Base-by-base conservation (phyloP, 2,797 vertebrate species). In the Intellagama lesueurii region DNA sequence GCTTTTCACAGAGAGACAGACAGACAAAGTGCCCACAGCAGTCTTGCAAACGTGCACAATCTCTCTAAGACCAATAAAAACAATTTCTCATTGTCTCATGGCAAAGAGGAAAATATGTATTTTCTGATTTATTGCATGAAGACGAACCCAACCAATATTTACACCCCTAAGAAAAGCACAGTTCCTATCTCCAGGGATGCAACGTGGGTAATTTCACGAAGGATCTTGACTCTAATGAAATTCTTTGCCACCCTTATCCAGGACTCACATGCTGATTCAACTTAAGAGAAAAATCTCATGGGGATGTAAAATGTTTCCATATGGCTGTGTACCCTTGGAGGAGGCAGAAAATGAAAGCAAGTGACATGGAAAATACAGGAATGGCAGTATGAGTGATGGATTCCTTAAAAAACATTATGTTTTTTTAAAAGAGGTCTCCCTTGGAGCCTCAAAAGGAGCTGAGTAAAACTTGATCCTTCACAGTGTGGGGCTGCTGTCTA, bases 381-480 rank as follows among this genome's bases (percentile, higher is more conserved):
- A 19, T 19, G 79, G 12, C 70, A 16, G 22, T 6, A 44, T 75
- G 52, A 75, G 5, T 64, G 52, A 82, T 75, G 17, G 47, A 40
- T 80, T 40, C 69, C 56, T 56, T 30, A n/a, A n/a, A 60, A 76
- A 52, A 60, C n/a, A 32, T 6, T 9, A 16, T 28, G 35, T 5
- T 47, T 24, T 49, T 17, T 30, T 35, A 3, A 35, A 5, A 47
- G 40, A 14, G 14, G 30, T 24, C 30, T 79, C 56, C 28, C 30
- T 47, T 30, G 40, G 88, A 44, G 66, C 16, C 35, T 83, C 79
- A 72, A 72, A 85, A 85, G 49, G 52, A 60, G 35, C 64, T n/a
- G 32, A 64, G 49, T 28, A 85, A n/a, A 64, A 9, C 49, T 80
- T 85, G 68, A 73, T 85, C 78, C 83, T 68, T 73, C 88, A 32